A percentile compares a stretch with the other conserved stretches of the same genome.
Evolutionary conservation across 2,113 vertebrate species (phyloP).

Genomic region (Psettodes erumei): DNA sequence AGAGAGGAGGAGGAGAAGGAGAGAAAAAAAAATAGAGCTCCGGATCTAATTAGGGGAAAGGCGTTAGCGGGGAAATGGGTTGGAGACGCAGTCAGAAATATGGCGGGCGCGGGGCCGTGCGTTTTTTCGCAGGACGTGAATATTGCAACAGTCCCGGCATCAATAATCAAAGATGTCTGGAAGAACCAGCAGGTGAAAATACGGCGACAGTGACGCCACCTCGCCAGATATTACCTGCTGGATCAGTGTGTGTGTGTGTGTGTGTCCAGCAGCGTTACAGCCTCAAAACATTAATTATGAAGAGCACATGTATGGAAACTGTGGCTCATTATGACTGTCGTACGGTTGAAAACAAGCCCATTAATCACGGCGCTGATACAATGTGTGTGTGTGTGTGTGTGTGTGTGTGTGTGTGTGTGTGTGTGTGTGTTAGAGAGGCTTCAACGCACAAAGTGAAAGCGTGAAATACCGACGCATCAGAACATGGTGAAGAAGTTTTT

Average conservation of each 20-base stretch:
- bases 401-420: too few species aligned
- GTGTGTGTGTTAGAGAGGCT: too few species aligned
- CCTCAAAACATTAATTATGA: conserved; percentile 23
- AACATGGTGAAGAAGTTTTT: background rate
- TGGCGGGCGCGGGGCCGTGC: conserved; percentile 55
- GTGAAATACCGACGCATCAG: too few species aligned
- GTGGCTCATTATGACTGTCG: conserved; percentile 10
- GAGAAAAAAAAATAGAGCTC: conserved; percentile 51
- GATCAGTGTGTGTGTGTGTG: conserved; percentile 35
- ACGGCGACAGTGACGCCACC: conserved; percentile 14
- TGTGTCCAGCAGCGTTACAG: background rate
- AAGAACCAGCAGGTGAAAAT: conserved; percentile 49
- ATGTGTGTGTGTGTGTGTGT: too few species aligned
- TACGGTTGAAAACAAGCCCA: conserved; percentile 1
- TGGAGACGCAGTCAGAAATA: conserved; percentile 69
- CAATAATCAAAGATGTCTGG: conserved; percentile 53
- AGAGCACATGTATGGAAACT: background rate
- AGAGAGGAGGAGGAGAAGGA: conserved; percentile 24
- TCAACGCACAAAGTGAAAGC: background rate
- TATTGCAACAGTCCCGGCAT: conserved; percentile 61
- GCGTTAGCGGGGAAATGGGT: conserved; percentile 70
- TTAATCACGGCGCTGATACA: conserved; percentile 4
- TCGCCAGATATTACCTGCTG: conserved; percentile 9
- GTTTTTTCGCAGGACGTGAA: conserved; percentile 72
- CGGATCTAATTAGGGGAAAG: conserved; percentile 76